These are phyloP conservation scores for Drosophila malerkotliana DNA, from an alignment of 1,140 invertebrate genomes.

Conservation along the genomic window DNA sequence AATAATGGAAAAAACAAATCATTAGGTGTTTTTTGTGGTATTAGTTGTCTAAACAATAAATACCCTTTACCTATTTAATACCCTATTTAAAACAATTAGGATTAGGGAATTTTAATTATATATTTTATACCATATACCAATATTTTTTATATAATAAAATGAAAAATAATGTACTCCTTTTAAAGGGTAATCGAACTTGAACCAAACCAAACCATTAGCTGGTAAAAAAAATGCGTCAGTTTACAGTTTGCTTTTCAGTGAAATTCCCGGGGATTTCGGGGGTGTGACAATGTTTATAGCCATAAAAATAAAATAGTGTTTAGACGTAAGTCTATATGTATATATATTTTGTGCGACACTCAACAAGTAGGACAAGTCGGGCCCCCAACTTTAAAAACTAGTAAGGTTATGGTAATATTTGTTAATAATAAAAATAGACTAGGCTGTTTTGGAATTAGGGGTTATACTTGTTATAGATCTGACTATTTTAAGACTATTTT, in stretches of 20 bases:
- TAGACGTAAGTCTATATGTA: neutral
- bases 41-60: neutral
- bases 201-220: slow-evolving; percentile 39
- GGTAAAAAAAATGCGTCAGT: slow-evolving; percentile 34
- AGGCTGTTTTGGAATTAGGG: no score
- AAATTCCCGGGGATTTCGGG: slow-evolving; percentile 32
- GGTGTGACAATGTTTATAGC: slow-evolving; percentile 25
- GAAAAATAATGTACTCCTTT: no score
- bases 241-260: slow-evolving; percentile 39
- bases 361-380: slow-evolving; percentile 34
- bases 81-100: neutral
- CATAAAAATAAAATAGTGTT: slow-evolving; percentile 9
- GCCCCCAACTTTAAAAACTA: slow-evolving; percentile 4
- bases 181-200: slow-evolving; percentile 10
- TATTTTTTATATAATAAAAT: neutral
- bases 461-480: no score
- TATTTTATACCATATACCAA: neutral
- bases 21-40: neutral
- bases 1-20: slow-evolving; percentile 19
- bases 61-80: neutral
- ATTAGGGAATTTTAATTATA: no score
- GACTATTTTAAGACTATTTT: no score
- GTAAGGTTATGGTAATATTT: neutral
- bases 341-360: neutral
- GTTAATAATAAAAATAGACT: no score